Conservation (phyloP, 2,113 vertebrate genomes). For the Phalacrocorax aristotelis region DNA sequence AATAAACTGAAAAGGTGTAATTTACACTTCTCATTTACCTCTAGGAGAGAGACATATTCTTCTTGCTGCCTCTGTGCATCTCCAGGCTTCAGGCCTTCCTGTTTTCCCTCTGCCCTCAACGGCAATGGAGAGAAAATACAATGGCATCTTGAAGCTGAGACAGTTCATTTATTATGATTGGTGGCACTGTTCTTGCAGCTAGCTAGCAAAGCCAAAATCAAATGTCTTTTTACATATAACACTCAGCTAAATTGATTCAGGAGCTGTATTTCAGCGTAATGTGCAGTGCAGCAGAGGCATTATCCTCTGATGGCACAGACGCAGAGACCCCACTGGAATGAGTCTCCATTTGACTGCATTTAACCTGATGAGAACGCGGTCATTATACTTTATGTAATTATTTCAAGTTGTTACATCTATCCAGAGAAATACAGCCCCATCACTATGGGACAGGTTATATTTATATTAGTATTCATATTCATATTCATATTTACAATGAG, state of each 20-base stretch:
- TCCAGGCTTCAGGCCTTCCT: not conserved
- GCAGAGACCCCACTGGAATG: rapidly evolving
- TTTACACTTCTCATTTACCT: conserved; percentile 40
- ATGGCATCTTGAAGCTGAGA: not conserved
- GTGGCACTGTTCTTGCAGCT: not conserved
- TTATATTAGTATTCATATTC: not conserved
- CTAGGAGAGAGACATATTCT: not conserved
- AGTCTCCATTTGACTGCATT: not conserved
- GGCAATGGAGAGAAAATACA: not conserved
- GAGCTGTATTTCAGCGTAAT: not conserved
- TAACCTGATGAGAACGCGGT: rapidly evolving
- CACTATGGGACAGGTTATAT: rapidly evolving
- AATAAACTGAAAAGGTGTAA: conserved; percentile 48
- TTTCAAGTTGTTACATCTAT: not conserved
- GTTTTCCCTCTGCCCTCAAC: not conserved
- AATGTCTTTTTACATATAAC: not conserved
- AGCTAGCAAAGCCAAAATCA: not conserved
- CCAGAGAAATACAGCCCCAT: not conserved
- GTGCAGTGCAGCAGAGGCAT: not conserved
- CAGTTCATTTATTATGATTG: not conserved
- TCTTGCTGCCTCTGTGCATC: not conserved
- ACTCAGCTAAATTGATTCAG: not conserved
- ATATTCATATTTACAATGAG: not conserved
- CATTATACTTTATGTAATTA: not conserved
- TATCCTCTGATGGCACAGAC: not conserved